A percentile compares a stretch with the other conserved stretches of the same genome.
Conservation (phyloP, 2,888 invertebrate genomes). For the Chouioia cunea region DNA sequence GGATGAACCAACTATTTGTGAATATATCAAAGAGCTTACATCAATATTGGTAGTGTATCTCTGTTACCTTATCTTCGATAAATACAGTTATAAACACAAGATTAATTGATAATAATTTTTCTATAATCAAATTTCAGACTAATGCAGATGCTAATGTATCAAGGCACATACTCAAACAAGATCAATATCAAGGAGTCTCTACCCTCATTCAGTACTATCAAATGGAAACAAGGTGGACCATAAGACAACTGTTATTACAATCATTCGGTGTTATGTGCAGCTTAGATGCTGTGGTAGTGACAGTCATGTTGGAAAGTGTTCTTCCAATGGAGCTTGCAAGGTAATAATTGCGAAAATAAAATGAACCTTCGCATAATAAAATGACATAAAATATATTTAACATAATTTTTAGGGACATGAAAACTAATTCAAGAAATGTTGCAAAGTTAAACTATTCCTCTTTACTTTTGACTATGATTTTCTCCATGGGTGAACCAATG, state of each 20-base stretch:
- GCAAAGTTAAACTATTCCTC: conserved; percentile 87
- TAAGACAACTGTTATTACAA: conserved; percentile 84
- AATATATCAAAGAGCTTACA: conserved; percentile 85
- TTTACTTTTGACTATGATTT: conserved; percentile 86
- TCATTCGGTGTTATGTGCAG: conserved; percentile 91
- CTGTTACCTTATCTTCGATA: too few species aligned
- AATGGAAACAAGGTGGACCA: conserved; percentile 92
- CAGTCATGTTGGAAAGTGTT: conserved; percentile 87
- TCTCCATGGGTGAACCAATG: conserved; percentile 91
- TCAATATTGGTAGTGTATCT: conserved; percentile 84
- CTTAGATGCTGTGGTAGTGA: conserved; percentile 84
- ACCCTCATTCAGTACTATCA: conserved; percentile 94
- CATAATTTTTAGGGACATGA: conserved; percentile 76
- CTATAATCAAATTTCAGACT: conserved; percentile 72
- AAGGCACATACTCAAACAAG: conserved; percentile 84
- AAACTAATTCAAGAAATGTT: conserved; percentile 82
- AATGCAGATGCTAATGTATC: conserved; percentile 93
- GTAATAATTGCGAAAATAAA: conserved; percentile 62
- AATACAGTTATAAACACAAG: too few species aligned
- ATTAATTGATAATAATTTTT: too few species aligned
- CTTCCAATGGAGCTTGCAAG: conserved; percentile 92
- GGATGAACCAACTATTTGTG: conserved; percentile 89
- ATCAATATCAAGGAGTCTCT: conserved; percentile 86
- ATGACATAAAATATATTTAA: conserved; percentile 32
- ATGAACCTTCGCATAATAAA: background rate